Base-by-base conservation (phyloP, 2,888 invertebrate species). In the Conchocele bisecta region DNA sequence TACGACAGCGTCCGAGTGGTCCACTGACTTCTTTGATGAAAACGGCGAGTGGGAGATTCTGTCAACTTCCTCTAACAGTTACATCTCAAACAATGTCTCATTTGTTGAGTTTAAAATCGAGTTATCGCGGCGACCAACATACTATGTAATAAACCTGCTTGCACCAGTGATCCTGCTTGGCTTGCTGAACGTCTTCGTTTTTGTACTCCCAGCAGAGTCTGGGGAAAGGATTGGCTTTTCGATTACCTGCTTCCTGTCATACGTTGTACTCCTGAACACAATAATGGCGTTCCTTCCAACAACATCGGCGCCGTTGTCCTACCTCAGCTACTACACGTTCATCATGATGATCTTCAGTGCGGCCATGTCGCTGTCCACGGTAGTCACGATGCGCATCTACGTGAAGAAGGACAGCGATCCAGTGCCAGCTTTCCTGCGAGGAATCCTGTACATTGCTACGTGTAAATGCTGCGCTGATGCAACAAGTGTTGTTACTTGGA, bases 331-430 rank as follows among this genome's bases (percentile, higher is more conserved):
- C 67, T 77, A 77, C 13, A 72, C 72, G 20, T 70, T 70, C 53
- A 44, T 73, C 6, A 73, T 77, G 77, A 72, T 77, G 73, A 17
- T 67, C 1, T 77, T 77, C 17, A 77, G 77, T 26, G 66, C 66
- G 5, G 64, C 35, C 3, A 64, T 64, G 56, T 46, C 64, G 5
- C 33, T 73, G 9, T 59, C 51, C 13, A 70, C 73, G 0, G 41
- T 77, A 7, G 20, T 77, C 1, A 64, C 73, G 11, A 13, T 77
- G 6, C 37, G 73, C 20, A 64, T 77, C 29, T 28, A 70, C 31
- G 41, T 58, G 29, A 77, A 77, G 33, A 57, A 72, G n/a, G 26
- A 41, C 6, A 63, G 59, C 39, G 28, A 48, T 13, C 6, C 3
- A 2, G 51, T 51, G 31, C 51, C 51, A 20, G 6, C 13, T n/a